Base-by-base conservation (phyloP, 2,113 vertebrate genomes). In the Apteryx mantelli region DNA sequence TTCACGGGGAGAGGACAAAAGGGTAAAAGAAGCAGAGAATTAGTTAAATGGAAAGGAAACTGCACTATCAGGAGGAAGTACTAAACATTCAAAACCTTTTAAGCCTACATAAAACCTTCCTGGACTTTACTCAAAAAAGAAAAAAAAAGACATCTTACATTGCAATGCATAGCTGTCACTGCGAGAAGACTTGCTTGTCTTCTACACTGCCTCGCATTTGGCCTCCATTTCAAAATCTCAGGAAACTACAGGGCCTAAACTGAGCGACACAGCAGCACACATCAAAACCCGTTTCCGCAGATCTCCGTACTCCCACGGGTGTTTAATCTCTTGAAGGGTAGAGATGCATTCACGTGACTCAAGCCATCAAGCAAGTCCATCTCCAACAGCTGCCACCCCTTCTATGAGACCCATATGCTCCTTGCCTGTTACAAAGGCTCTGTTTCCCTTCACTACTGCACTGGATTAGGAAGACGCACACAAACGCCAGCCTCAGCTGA, bases 181-280 rank as follows among this genome's bases (percentile, higher is more conserved):
- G 56, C n/a, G n/a, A 66, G 66, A n/a, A 80, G 50, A 61, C 52
- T 61, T 13, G 50, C 3, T 40, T 8, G 0, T 61, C 66, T 44
- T 79, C 77, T 66, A 4, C 0, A 1, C 48, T 73, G 88, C 70
- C 94, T 93, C 85, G 52, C 85, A 36, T 73, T 7, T 24, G 40
- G 93, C 90, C 85, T 96, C 92, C 96, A 97, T 96, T 94, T 95
- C 85, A 83, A 80, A 90, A 79, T 11, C 85, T 68, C 79, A 46
- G 64, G 44, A 69, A 93, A 46, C 60, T 21, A 26, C 75, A 66
- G 44, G 44, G 44, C 58, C 34, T 7, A 40, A 36, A 42, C 61
- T 5, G 32, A 46, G 70, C 1, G 40, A 63, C 77, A 34, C n/a
- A 89, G 46, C 58, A 20, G 48, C 24, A 48, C 71, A 65, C 48